Base-by-base conservation (phyloP, 2,888 invertebrate species). In the Fabriciana adippe region DNA sequence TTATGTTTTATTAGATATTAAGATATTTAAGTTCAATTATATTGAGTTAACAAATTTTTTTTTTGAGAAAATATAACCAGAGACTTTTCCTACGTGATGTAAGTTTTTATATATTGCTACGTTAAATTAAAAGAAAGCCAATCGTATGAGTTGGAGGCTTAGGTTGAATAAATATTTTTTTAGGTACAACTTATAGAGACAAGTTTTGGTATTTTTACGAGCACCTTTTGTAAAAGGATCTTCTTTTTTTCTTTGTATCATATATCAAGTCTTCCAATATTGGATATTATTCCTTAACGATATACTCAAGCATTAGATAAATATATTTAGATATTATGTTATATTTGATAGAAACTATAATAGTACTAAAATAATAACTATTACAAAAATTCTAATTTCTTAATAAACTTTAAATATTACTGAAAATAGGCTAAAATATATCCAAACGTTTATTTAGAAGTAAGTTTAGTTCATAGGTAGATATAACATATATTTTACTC, bases 81-180 rank as follows among this genome's bases (percentile, higher is more conserved):
- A 2, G 1, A 41, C 35, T 41, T 41, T 41, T 41, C 8, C 8
- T 35, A 35, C 2, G 6, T 35, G 35, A 35, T 11, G 11, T 41
- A 41, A 41, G 35, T 41, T 41, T 41, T 8, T 41, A 41, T 41
- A 41, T 26, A 4, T 26, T 26, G 26, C 26, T 11, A 41, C 35
- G 35, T 8, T 41, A 2, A 41, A 41, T 11, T 41, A 48, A 59
- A 59, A 48, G 31, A 48, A 6, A 48, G 13, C 26, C 13, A 3
- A 48, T 26, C 31, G 48, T 31, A 48, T 31, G 48, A 59, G 26
- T 48, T n/a, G n/a, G n/a, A 26, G 48, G 59, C 48, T 59, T 59
- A 59, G n/a, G 26, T 13, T 59, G 59, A 3, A 48, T 48, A 59
- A 59, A 59, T 59, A 48, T 48, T 59, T 59, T 48, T 59, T 59